These are phyloP conservation scores for Polyploca ridens DNA, from an alignment of 2,888 invertebrate species.

Conservation along the genomic window DNA sequence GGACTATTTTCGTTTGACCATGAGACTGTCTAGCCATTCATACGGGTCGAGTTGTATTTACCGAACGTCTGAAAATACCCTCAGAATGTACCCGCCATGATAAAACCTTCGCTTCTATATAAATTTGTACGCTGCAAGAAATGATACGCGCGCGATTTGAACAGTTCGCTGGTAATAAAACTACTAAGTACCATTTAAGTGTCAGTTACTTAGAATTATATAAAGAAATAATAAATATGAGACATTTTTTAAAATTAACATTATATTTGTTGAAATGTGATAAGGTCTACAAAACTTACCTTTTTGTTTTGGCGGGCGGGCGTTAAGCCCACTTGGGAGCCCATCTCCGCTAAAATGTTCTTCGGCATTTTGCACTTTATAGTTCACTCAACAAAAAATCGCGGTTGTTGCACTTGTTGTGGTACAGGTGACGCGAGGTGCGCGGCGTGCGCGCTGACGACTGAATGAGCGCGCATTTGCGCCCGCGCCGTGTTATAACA, in stretches of 20 bases:
- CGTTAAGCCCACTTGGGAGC: conserved; percentile 79
- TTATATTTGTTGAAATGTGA: background rate
- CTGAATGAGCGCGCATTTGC: conserved; percentile 64
- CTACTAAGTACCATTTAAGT: background rate
- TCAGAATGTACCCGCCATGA: conserved; percentile 29
- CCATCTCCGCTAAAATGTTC: conserved; percentile 79
- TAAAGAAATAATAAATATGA: background rate
- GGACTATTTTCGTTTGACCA: conserved; percentile 74
- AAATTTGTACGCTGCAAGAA: conserved; percentile 16
- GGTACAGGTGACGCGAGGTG: conserved; percentile 58
- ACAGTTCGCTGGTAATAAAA: background rate
- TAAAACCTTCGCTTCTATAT: conserved; percentile 17
- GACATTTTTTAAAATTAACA: background rate
- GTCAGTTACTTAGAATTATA: too few relatives aligned
- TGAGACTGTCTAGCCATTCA: conserved; percentile 67
- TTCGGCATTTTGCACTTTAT: conserved; percentile 73
- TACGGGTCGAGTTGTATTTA: conserved; percentile 53
- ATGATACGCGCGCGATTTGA: background rate
- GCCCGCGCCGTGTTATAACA: conserved; percentile 61
- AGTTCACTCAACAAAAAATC: conserved; percentile 44
- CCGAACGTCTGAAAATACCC: conserved; percentile 53
- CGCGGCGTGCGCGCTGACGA: conserved; percentile 64
- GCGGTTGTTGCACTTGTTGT: conserved; percentile 43
- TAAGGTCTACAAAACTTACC: conserved; percentile 46
- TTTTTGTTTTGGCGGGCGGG: conserved; percentile 70